Base-by-base conservation (phyloP, 2,113 vertebrate genomes). In the Zapus hudsonius region DNA sequence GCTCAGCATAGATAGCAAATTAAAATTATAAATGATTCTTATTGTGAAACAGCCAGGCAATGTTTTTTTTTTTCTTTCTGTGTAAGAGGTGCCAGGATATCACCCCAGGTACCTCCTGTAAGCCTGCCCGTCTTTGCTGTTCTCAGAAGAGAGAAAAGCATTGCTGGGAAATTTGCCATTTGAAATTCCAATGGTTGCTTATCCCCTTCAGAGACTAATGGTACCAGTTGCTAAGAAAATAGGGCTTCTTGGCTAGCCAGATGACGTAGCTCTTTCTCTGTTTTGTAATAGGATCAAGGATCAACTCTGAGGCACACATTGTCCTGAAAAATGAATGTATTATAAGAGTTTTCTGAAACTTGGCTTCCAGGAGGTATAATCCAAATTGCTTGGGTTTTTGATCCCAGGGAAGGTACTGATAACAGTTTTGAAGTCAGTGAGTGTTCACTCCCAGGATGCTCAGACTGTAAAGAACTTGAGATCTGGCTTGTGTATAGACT, bases 111-210 rank as follows among this genome's bases (percentile, higher is more conserved):
- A 87, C 87, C 44, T 92, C 79, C 64, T 29, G 83, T 81, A 90
- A 82, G 90, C 89, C 72, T 82, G 55, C 91, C 92, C 88, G 92
- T 92, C 91, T 95, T 64, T 87, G 64, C 87, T 96, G 75, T 74
- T 92, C 94, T 96, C 95, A 90, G 93, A 89, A 96, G 89, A 95
- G 70, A 94, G 95, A 74, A 95, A 95, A 79, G 66, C 82, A 84
- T 80, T 97, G 94, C 95, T 97, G 94, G 95, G 96, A 97, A 95
- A 95, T 88, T 86, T 29, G 92, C 93, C 95, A 96, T 90, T 96
- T 94, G 89, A 94, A 96, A 97, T 89, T 95, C 78, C 95, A 95
- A 55, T 86, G 92, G 90, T 95, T 93, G 57, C 89, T 95, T 95
- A 90, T 95, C 87, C 92, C 78, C 70, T 90, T 97, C 83, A 84